Percentiles rank a stretch among this genome's conserved stretches.
Evolutionary conservation across 35 echinoderm and acorn worm genomes (phyloP).

Genomic region (Apostichopus californicus): DNA sequence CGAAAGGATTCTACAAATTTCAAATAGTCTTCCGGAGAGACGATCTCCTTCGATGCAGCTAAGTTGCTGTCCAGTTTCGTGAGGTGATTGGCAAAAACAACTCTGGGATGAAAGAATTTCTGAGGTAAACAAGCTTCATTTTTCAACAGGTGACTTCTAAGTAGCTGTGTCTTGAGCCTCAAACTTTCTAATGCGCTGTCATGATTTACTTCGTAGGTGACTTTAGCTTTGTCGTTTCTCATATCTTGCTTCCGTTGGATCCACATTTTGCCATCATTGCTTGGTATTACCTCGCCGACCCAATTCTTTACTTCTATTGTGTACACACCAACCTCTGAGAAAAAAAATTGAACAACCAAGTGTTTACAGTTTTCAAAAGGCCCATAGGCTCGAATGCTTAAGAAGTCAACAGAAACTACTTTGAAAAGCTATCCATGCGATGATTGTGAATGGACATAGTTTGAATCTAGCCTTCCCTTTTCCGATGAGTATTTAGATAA

Average conservation of each 20-base stretch:
- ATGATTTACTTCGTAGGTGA: conserved; percentile 76
- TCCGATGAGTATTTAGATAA: no score
- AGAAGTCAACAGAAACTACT: no score
- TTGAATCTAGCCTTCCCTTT: no score
- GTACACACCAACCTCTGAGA: conserved; percentile 89
- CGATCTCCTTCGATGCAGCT: conserved; percentile 59
- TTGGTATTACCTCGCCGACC: conserved; percentile 72
- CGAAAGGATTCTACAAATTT: conserved; percentile 81
- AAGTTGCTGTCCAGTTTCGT: conserved; percentile 57
- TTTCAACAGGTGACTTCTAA: conserved; percentile 82
- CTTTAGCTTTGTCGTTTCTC: conserved; percentile 45
- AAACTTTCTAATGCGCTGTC: conserved; percentile 69
- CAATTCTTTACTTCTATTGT: conserved; percentile 96
- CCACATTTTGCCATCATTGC: conserved; percentile 82
- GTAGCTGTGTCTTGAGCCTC: conserved; percentile 71
- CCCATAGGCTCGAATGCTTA: no score
- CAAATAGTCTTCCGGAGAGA: conserved; percentile 54
- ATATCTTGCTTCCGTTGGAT: conserved; percentile 68
- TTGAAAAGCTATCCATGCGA: no score
- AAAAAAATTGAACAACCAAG: not conserved
- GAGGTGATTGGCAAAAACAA: conserved; percentile 82
- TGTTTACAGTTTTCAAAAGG: no score
- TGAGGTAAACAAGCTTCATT: conserved; percentile 81
- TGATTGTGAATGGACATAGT: no score
- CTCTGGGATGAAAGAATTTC: conserved; percentile 84